Conservation (phyloP, 2,113 vertebrate species). For the Gasterosteus nipponicus region DNA sequence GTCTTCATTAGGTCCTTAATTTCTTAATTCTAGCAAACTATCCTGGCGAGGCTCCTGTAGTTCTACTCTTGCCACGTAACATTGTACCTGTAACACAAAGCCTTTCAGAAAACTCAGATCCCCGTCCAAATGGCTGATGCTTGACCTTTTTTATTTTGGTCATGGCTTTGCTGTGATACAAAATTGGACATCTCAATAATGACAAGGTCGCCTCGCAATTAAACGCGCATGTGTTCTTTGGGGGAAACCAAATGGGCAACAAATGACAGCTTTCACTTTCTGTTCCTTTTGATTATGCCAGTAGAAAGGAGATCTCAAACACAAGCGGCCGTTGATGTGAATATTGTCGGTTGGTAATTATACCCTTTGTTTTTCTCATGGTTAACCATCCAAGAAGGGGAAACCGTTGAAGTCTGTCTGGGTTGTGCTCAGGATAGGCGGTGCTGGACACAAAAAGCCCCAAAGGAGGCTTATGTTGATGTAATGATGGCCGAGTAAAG, state of each 20-base stretch:
- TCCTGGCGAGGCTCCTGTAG: conserved; percentile 52
- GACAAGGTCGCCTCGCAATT: conserved; percentile 14
- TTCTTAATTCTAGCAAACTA: conserved; percentile 30
- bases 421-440: conserved; percentile 42
- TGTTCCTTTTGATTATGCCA: conserved; percentile 42
- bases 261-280: conserved; percentile 57
- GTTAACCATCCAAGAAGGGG: conserved; percentile 63
- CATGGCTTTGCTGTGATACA: neutral
- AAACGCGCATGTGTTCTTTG: neutral
- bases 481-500: neutral
- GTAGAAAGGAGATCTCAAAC: conserved; percentile 39
- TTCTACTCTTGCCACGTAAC: conserved; percentile 34
- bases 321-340: conserved; percentile 35
- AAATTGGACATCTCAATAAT: conserved; percentile 26
- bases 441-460: conserved; percentile 42
- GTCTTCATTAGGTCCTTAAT: conserved; percentile 56
- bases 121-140: neutral
- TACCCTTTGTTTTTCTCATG: conserved; percentile 60
- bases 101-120: conserved; percentile 15
- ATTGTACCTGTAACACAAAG: conserved; percentile 17
- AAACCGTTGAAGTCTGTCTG: conserved; percentile 55
- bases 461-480: neutral
- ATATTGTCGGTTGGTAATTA: conserved; percentile 71
- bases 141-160: conserved; percentile 1
- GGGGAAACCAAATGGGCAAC: conserved; percentile 34